Conservation (phyloP, 1,140 invertebrate genomes). For the Drosophila ambigua region DNA sequence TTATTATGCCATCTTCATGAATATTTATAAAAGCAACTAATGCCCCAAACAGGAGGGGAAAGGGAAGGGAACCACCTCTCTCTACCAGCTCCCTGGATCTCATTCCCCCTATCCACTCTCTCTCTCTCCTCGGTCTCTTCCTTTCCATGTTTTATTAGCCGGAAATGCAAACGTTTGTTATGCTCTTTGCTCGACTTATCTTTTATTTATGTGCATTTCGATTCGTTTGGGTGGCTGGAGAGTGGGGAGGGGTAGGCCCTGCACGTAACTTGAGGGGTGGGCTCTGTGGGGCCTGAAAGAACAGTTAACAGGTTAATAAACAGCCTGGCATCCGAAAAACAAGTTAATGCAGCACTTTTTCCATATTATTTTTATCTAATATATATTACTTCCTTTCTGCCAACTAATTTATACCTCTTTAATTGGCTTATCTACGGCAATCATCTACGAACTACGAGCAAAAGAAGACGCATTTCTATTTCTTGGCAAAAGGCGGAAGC, state of each 20-base stretch:
- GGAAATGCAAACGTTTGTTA: constrained; percentile 79
- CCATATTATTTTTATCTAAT: constrained; percentile 35
- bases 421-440: constrained; percentile 11
- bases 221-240: constrained; percentile 23
- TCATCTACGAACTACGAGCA: constrained; percentile 1
- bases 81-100: constrained; percentile 7
- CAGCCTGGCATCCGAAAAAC: constrained; percentile 26
- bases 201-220: constrained; percentile 65
- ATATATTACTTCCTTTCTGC: constrained; percentile 29
- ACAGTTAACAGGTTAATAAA: constrained; percentile 53
- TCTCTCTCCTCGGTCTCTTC: constrained; percentile 19
- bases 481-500: constrained; percentile 9
- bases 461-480: constrained; percentile 1
- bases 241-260: not conserved
- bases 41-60: constrained; percentile 47
- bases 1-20: constrained; percentile 56
- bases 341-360: constrained; percentile 20
- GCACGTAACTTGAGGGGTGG: not conserved
- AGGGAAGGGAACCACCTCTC: too few species aligned
- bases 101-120: constrained; percentile 19
- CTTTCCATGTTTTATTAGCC: constrained; percentile 65
- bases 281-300: constrained; percentile 8
- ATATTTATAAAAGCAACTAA: constrained; percentile 70
- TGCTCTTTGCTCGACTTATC: constrained; percentile 70
- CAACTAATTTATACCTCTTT: constrained; percentile 40